Conservation (phyloP, 2,113 vertebrate species). For the Anarhynchus alexandrinus region DNA sequence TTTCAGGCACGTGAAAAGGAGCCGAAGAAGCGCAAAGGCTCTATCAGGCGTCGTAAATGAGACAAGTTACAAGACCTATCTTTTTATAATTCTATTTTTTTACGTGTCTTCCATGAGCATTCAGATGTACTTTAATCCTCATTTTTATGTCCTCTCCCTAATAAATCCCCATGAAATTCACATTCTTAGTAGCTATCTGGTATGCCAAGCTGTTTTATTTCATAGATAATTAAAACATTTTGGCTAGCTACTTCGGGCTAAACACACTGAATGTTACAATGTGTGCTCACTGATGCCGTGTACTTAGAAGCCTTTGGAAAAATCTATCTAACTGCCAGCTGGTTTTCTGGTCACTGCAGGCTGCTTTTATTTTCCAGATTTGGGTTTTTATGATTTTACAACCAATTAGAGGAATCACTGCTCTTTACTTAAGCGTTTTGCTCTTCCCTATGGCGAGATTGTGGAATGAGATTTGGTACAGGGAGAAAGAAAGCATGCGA, state of each 20-base stretch:
- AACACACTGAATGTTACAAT: not conserved
- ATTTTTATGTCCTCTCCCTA: conserved; percentile 15
- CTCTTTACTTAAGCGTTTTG: not conserved
- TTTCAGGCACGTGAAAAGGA: not conserved
- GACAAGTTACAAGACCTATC: not conserved
- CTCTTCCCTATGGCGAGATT: not conserved
- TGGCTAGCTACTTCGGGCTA: not conserved
- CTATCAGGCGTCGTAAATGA: not conserved
- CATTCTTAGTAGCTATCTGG: not conserved
- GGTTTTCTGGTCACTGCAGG: conserved; percentile 9
- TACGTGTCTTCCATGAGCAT: not conserved
- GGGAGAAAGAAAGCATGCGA: not conserved
- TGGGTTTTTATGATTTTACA: not conserved
- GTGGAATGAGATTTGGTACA: not conserved
- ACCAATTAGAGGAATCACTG: not conserved
- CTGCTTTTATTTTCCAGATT: not conserved
- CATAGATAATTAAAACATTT: conserved; percentile 12
- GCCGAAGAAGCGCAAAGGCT: not conserved
- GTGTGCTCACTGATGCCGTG: not conserved
- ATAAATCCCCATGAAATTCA: conserved; percentile 39
- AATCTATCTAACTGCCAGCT: not conserved
- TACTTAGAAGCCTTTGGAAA: not conserved
- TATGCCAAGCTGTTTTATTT: conserved; percentile 43
- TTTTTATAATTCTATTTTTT: not conserved
- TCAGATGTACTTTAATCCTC: not conserved